Conservation (phyloP, 2,888 invertebrate species). For the Tetheella fluctuosa region DNA sequence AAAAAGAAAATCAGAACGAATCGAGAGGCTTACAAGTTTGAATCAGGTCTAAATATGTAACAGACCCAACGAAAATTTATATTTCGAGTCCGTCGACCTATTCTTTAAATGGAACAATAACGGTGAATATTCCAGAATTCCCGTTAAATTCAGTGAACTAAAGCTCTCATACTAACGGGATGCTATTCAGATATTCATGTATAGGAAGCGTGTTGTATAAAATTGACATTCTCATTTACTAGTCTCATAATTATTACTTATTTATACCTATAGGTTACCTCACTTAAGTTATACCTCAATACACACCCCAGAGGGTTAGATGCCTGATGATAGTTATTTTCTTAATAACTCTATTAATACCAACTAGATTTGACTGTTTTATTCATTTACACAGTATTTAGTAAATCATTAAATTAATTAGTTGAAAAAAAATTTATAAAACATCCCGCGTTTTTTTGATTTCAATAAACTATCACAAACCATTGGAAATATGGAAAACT, state of each 20-base stretch:
- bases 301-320: too few relatives aligned
- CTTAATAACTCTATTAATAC: too few relatives aligned
- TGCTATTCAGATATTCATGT: background rate
- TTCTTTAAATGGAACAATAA: background rate
- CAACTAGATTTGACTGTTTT: too few relatives aligned
- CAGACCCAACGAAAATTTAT: background rate
- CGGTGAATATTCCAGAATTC: background rate
- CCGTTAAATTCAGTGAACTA: background rate
- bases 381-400: too few relatives aligned
- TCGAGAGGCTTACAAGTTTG: background rate
- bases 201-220: background rate
- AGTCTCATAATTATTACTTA: background rate
- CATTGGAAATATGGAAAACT: background rate
- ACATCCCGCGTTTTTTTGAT: too few relatives aligned
- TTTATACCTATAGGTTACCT: too few relatives aligned
- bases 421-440: too few relatives aligned
- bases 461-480: too few relatives aligned
- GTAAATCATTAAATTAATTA: too few relatives aligned
- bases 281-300: too few relatives aligned
- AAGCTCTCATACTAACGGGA: background rate
- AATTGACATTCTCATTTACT: background rate
- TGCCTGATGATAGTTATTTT: too few relatives aligned
- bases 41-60: slow-evolving; percentile 1
- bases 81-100: background rate
- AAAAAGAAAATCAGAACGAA: background rate